Evolutionary conservation across 1,140 invertebrate genomes (phyloP).

Genomic region (Philopotamus ludificatus): DNA sequence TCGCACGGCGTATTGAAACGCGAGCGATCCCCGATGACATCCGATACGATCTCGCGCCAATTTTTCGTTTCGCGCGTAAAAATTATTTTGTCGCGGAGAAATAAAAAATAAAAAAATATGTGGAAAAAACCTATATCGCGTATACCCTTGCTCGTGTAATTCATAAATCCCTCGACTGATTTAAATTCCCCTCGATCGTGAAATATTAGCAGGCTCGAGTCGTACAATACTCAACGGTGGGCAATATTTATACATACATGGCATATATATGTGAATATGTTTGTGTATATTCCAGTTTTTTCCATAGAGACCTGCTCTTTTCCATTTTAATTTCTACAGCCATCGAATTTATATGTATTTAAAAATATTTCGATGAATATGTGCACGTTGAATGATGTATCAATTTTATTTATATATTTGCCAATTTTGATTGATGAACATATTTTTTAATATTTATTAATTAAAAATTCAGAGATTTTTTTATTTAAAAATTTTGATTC

Average conservation of each 20-base stretch:
- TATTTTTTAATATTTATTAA: too few relatives aligned
- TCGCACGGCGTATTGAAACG: too few relatives aligned
- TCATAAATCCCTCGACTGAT: conserved; percentile 33
- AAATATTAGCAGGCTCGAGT: conserved; percentile 29
- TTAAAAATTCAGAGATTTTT: too few relatives aligned
- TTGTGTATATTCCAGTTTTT: conserved; percentile 20
- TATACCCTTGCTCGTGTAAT: conserved; percentile 16
- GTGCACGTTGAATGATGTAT: too few relatives aligned
- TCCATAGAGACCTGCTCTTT: conserved; percentile 33
- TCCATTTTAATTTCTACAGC: conserved; percentile 36
- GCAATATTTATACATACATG: background rate
- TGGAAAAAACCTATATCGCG: conserved; percentile 2
- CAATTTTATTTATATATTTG: too few relatives aligned
- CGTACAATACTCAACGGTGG: conserved; percentile 26
- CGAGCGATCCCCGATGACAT: too few relatives aligned
- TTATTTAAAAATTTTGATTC: too few relatives aligned
- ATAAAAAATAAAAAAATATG: too few relatives aligned
- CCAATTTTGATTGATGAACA: too few relatives aligned
- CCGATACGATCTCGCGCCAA: too few relatives aligned
- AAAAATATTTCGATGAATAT: background rate
- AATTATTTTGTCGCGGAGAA: too few relatives aligned
- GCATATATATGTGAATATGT: background rate
- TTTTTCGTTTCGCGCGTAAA: too few relatives aligned
- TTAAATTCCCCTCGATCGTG: conserved; percentile 34
- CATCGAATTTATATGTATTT: conserved; percentile 30